Evolutionary conservation across 2,888 invertebrate genomes (phyloP), one percentile per base, ranked within the genome.

Genomic region (Drosophila neonasuta): DNA sequence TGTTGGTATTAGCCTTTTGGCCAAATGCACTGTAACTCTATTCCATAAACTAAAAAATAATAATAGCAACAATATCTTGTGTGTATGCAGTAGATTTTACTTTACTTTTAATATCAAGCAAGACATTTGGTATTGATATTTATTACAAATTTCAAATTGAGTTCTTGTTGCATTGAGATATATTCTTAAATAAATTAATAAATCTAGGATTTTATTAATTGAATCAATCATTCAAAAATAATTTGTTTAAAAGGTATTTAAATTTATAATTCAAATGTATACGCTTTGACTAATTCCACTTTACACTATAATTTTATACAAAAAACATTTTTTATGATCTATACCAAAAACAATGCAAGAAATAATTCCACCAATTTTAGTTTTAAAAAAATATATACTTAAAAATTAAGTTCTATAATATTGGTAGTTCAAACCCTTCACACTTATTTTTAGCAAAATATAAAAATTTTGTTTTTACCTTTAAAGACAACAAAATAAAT

Each of bases 81-180:
- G 13, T 24, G 2, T n/a, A 10, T 2, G 1, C 10, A 42, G 48
- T 41, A 39, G 10, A 48, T 49, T 41, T 41, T 30, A 29, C 24
- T 17, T 39, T 15, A 41, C 29, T 13, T 49, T 17, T n/a, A 29
- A 15, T n/a, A n/a, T 11, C 34, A 7, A 36, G 15, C 15, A 44
- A 36, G 15, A 0, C 20, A 17, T 30, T 36, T 9, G 11, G 36
- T 29, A 52, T 60, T 39, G 30, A 13, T 45, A 60, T 60, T 60
- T 52, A 60, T 54, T 9, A 20, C 17, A 30, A 17, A 30, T 2
- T 15, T 42, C 3, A 36, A 46, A 45, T 60, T 39, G 30, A 46
- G 39, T 39, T 30, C 10, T 15, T 30, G 24, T 13, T 15, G 6
- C 44, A 45, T 52, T 13, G 34, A 17, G 29, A 52, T 11, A 36